Evolutionary conservation across 64 coral and sea anemone genomes (phyloP), one percentile per base, ranked within the genome.

Genomic region (Trachythela sp.): DNA sequence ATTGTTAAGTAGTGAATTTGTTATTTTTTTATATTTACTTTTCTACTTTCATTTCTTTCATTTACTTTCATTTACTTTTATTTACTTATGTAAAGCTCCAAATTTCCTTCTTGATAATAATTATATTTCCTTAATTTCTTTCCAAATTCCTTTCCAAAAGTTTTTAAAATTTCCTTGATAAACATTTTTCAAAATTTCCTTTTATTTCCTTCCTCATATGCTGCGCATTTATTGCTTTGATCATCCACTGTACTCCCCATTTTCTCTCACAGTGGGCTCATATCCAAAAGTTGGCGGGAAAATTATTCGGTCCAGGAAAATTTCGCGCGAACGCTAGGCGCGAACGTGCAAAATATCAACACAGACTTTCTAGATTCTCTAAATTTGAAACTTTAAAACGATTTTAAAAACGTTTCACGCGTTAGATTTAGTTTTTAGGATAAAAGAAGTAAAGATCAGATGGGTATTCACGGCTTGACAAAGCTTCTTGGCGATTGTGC

Each of bases 391-490:
- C 4, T 45, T 45, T 45, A 11, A 45, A 11, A 45, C 42, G 11
- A 6, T 45, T 11, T 64, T 64, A n/a, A 18, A 18, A 60, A 71
- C 24, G 37, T 76, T 40, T 34, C 13, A 29, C 20, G 2, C 36
- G 20, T 18, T 31, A 17, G 20, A 33, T 90, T 84, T 84, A 54
- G 89, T 83, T 32, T 39, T 35, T 58, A 54, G 64, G 33, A 36
- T 54, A 36, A 17, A 31, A 39, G 17, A 15, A 20, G 10, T 0
- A 22, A 35, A 29, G 4, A 37, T 26, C 56, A 64, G 56, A 99
- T 99, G 96, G 96, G 96, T 85, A 99, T 99, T 93, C 96, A 99
- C 42, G 96, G 96, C 42, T 85, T 99, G 70, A 88, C 96, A 9
- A 99, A 99, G 41, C 67, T 99, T 15, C 92, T 99, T 9, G 96